Evolutionary conservation across 2,888 invertebrate species (phyloP), one percentile per base, ranked within the genome.

Genomic region (Eudemis profundana): DNA sequence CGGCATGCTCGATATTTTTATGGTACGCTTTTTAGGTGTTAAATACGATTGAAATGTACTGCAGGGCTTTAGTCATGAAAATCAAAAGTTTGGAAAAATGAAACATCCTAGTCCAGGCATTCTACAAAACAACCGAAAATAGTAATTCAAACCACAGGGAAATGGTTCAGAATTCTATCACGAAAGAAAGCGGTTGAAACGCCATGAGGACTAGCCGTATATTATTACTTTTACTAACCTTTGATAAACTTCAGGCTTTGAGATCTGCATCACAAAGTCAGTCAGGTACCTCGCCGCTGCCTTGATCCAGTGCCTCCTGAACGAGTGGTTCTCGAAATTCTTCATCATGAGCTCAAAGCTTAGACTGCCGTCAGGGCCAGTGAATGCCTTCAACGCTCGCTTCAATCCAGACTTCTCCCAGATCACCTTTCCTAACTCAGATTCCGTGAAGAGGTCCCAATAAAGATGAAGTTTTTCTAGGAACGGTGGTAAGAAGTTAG

Each of bases 261-360:
- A 94, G 17, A 96, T 79, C 71, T 96, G 95, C 17, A 95, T 94
- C 29, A 96, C 93, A 92, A 95, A 94, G 62, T 95, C 95, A 0
- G 96, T 95, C 69, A 97, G 87, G 77, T 95, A 96, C 69, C 94
- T 93, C 1, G 96, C 95, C 7, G 96, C 93, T 4, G 95, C 94
- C 74, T 95, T 95, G 70, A 97, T 95, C 97, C 97, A 97, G 70
- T 96, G 94, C 53, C 96, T 93, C 69, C 97, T 94, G 76, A 96
- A 95, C 50, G 95, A 94, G 64, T 95, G 96, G 79, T 97, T 96
- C 79, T 97, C 96, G 72, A 97, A 94, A 72, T 95, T 95, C 74
- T 95, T 95, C 72, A 96, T 93, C 76, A 97, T 94, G 69, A 94
- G 93, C 47, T 95, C 95, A 73, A 96, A 96, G 77, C 95, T 95